Conservation (phyloP, 2,113 vertebrate genomes). For the Xiphophorus maculatus region DNA sequence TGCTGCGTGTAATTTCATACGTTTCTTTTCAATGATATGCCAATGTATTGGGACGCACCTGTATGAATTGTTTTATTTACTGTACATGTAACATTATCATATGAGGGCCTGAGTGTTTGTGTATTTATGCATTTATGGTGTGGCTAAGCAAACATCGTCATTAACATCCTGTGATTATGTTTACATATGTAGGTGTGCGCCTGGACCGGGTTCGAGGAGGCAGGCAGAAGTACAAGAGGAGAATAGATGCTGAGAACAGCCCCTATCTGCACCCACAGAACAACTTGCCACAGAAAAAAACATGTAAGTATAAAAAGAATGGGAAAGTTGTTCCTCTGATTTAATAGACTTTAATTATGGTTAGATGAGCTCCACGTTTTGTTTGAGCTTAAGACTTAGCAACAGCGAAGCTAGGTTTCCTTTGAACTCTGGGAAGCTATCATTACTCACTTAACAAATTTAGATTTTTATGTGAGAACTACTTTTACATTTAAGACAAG, state of each 20-base stretch:
- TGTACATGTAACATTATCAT: not conserved
- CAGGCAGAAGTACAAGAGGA: constrained; percentile 98
- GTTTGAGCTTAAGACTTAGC: not conserved
- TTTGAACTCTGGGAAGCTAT: not conserved
- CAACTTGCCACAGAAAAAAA: constrained; percentile 92
- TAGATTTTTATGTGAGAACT: not conserved
- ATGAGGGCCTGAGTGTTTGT: not conserved
- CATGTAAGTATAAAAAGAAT: constrained; percentile 81
- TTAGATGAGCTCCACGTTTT: not conserved
- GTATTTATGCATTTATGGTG: constrained; percentile 1
- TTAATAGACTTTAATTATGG: not conserved
- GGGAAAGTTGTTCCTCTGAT: not conserved
- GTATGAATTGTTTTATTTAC: not conserved
- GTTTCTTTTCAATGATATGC: too few relatives aligned
- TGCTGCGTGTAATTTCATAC: too few relatives aligned
- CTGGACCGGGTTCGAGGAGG: constrained; percentile 96
- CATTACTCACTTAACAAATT: not conserved
- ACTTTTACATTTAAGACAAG: not conserved
- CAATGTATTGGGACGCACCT: too few relatives aligned
- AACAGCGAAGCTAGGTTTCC: not conserved
- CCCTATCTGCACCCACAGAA: constrained; percentile 91
- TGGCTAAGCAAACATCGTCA: constrained; percentile 2
- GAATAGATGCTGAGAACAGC: constrained; percentile 94
- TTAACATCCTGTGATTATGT: constrained; percentile 29
- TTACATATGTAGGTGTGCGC: constrained; percentile 84